phyloP scores from a whole-genome alignment of 1,140 invertebrate genomes.

The Protaetia brevitarsis region DNA sequence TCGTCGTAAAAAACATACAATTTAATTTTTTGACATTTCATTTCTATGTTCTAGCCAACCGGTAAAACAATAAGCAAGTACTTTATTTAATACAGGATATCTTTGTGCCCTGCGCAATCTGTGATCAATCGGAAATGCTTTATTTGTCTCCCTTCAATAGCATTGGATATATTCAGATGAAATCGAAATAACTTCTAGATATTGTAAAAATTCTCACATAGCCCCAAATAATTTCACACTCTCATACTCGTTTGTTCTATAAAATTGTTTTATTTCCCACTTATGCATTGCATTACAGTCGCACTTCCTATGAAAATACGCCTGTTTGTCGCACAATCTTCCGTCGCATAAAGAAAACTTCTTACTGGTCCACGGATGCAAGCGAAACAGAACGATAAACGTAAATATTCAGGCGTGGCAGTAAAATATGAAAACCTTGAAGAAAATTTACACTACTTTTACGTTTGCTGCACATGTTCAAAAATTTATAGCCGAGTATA shows the following conservation, averaged over 20 bases:
- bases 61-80: too few species aligned
- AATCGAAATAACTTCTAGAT: too few species aligned
- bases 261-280: not conserved
- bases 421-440: slow-evolving; percentile 39
- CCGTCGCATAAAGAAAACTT: not conserved
- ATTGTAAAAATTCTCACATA: too few species aligned
- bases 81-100: too few species aligned
- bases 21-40: too few species aligned
- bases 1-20: too few species aligned
- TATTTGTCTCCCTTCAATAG: too few species aligned
- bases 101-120: too few species aligned
- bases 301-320: not conserved
- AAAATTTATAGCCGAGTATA: slow-evolving; percentile 26
- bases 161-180: too few species aligned
- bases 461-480: slow-evolving; percentile 33
- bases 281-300: not conserved
- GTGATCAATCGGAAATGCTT: too few species aligned
- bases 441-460: slow-evolving; percentile 36
- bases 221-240: not conserved
- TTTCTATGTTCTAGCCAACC: too few species aligned
- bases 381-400: slow-evolving; percentile 25
- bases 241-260: not conserved
- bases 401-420: slow-evolving; percentile 35
- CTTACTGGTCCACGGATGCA: not conserved
- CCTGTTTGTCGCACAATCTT: not conserved